Evolutionary conservation across 2,113 vertebrate genomes (phyloP), one percentile per base, ranked within the genome.

Genomic region (Laticauda colubrina): DNA sequence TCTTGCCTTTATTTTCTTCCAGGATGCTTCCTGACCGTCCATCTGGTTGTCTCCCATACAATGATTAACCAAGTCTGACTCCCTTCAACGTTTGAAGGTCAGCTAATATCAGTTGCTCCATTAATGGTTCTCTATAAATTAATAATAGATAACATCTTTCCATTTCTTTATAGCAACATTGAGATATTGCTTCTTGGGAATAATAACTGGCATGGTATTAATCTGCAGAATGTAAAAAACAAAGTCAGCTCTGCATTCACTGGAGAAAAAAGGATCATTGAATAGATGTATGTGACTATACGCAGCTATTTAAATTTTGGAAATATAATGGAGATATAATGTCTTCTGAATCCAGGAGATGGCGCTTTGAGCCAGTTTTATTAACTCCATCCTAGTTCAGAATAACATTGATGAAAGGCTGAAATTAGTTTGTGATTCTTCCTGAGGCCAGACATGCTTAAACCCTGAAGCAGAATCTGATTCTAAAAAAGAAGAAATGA

Each of bases 321-420:
- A 20, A 57, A 29, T 4, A 34, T 51, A 89, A 23, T 24, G 43
- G 51, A 53, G 51, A 53, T 53, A 53, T 53, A 53, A 7, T 26
- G 59, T 0, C 69, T 39, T 53, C 2, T 4, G 1, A 88, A 81
- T 69, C 96, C 96, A 96, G 95, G 94, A 97, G 96, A 89, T 96
- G 96, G 95, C 91, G 93, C 95, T 96, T 97, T 97, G 91, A 97
- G 86, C 89, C 90, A 94, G 0, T 94, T n/a, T 86, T 94, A 57
- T 14, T 10, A 8, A 51, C 3, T 81, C 92, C 7, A 34, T 87
- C n/a, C 12, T 57, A 45, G 34, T 55, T 87, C 29, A 26, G 93
- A 93, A 26, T 11, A 29, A 12, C n/a, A 39, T 4, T 43, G 69
- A 18, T 54, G 39, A 54, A 61, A 1, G 91, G 43, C 54, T 26